phyloP scores from a whole-genome alignment of 2,797 vertebrate genomes.

The Channa striata region DNA sequence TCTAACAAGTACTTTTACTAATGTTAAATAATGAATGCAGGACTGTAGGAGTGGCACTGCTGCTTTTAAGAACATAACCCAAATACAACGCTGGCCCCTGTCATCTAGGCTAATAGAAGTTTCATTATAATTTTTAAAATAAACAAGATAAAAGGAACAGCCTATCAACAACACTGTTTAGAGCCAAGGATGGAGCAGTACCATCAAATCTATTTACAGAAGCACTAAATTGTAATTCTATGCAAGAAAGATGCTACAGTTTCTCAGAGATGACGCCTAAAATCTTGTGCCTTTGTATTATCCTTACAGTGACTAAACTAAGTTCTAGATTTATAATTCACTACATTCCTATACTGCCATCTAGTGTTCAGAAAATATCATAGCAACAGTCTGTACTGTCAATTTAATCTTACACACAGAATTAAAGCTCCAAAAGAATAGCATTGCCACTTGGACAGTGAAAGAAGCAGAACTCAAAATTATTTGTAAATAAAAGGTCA shows the following conservation, averaged over 20 bases:
- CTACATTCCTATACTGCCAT: conserved; percentile 56
- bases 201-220: neutral
- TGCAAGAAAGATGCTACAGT: neutral
- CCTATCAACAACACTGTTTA: conserved; percentile 9
- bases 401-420: neutral
- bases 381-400: neutral
- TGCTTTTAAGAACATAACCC: neutral
- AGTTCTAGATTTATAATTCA: neutral
- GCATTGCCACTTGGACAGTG: conserved; percentile 47
- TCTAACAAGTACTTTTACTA: neutral
- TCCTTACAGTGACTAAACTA: conserved; percentile 2
- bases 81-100: no score
- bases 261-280: no score
- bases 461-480: conserved; percentile 12
- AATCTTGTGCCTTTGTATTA: no score
- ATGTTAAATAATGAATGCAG: neutral
- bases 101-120: no score
- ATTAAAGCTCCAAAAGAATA: conserved; percentile 32
- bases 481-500: conserved; percentile 26
- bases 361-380: conserved; percentile 41
- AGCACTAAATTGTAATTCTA: neutral
- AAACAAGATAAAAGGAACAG: neutral
- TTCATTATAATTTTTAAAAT: conserved; percentile 19
- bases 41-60: neutral
- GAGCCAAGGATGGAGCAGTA: no score